Evolutionary conservation across 2,797 vertebrate species (phyloP).

Genomic region (Dromococcyx pavoninus): DNA sequence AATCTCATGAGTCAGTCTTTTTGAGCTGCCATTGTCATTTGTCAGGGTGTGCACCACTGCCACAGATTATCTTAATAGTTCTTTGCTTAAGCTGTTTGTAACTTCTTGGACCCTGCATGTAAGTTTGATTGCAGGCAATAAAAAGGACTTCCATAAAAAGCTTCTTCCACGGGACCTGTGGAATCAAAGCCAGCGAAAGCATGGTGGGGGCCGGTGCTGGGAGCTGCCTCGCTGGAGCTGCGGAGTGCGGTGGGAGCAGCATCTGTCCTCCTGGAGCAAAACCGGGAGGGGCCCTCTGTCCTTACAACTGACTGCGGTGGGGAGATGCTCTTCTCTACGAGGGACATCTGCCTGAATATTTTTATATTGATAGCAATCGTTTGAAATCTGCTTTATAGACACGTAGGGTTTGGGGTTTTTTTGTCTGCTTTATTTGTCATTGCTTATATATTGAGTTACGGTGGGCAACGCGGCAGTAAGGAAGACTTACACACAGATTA

Average conservation of each 20-base stretch:
- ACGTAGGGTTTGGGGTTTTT: not conserved
- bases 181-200: accelerated
- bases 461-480: not conserved
- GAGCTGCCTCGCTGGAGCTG: accelerated
- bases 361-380: not conserved
- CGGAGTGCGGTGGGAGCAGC: not conserved
- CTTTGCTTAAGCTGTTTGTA: not conserved
- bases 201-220: not conserved
- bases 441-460: not conserved
- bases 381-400: not conserved
- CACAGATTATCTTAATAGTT: not conserved
- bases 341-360: not conserved
- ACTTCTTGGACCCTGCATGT: not conserved
- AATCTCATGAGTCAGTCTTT: not conserved
- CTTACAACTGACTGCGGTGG: accelerated
- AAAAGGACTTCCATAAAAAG: not conserved
- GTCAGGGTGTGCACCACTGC: not conserved
- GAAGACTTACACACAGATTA: not conserved
- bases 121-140: not conserved
- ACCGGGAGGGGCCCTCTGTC: not conserved
- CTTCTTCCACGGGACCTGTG: not conserved
- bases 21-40: not conserved
- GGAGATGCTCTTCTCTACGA: not conserved
- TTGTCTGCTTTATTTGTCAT: not conserved
- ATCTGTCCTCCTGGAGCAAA: not conserved